A percentile compares a stretch with the other conserved stretches of the same genome.
phyloP scores from a whole-genome alignment of 2,113 vertebrate genomes.

The Hypomesus transpacificus region DNA sequence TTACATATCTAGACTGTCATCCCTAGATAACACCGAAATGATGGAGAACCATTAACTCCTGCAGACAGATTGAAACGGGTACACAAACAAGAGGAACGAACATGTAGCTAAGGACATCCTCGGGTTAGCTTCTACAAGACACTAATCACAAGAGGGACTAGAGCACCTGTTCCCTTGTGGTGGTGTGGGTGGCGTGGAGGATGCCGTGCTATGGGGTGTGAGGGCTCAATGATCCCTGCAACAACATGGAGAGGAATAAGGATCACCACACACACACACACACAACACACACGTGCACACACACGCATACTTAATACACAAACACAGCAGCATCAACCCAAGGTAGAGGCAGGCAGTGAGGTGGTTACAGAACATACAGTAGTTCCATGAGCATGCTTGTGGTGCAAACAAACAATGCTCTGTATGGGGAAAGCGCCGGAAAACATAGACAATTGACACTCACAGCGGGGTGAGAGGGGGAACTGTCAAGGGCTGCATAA shows the following conservation, averaged over 20 bases:
- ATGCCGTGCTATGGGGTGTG: slow-evolving; percentile 69
- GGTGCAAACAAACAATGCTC: slow-evolving; percentile 23
- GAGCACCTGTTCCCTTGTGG: slow-evolving; percentile 76
- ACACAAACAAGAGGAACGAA: too few species aligned
- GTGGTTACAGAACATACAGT: background rate
- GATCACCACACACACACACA: slow-evolving; percentile 50
- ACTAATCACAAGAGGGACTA: slow-evolving; percentile 26
- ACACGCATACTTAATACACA: slow-evolving; percentile 32
- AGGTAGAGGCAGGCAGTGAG: slow-evolving; percentile 34
- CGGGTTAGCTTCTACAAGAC: too few species aligned
- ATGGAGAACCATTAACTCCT: too few species aligned
- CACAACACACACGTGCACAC: slow-evolving; percentile 28
- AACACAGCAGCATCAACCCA: slow-evolving; percentile 16
- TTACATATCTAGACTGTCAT: too few species aligned
- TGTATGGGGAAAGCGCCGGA: slow-evolving; percentile 34
- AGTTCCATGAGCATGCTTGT: slow-evolving; percentile 19
- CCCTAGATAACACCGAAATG: too few species aligned
- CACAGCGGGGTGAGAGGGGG: slow-evolving; percentile 20
- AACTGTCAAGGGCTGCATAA: background rate
- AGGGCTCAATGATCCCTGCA: slow-evolving; percentile 74
- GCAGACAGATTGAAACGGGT: too few species aligned
- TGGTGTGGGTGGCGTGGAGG: slow-evolving; percentile 65
- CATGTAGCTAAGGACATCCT: slow-evolving; percentile 8
- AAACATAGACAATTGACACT: slow-evolving; percentile 4
- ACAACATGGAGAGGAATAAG: slow-evolving; percentile 66